Base-by-base conservation (phyloP, 2,888 invertebrate genomes). In the Pediacus dermestoides region DNA sequence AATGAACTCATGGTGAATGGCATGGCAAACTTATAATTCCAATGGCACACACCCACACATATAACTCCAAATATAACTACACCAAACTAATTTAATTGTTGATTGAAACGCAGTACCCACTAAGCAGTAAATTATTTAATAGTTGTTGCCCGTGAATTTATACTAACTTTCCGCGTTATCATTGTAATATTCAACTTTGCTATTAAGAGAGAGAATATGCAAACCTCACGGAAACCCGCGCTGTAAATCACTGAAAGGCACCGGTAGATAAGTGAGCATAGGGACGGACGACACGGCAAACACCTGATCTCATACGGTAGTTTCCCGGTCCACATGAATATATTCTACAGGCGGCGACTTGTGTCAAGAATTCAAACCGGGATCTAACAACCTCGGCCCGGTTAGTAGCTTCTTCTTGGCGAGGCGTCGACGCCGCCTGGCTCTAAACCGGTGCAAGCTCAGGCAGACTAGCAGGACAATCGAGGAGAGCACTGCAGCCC, bases 251-350 rank as follows among this genome's bases (percentile, higher is more conserved):
- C 61, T 65, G 61, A 65, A 68, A 68, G 68, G 68, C 68, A 68
- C 68, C 67, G 65, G 63, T 61, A 66, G 66, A 66, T 42, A 59
- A 61, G 63, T 67, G 66, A 67, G 67, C 68, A 63, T 58, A 57
- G 64, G 67, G 66, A 66, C 66, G 66, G 66, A 66, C 56, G 59
- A 52, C 55, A 61, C 61, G 59, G 58, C 46, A 40, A 43, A 59
- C 57, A 58, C 58, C 55, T 54, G 59, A 57, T 60, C 75, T 85
- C 82, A 88, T 78, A 91, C 90, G 62, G 90, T 90, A 68, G 90
- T 90, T 75, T 90, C 90, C 70, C 89, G 84, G 75, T 91, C 90
- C 75, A 90, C 87, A 73, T 89, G 88, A 67, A 90, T 90, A 72
- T 86, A 90, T 71, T 90, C 90, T 78, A 90, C 89, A 77, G 87